Evolutionary conservation across 2,888 invertebrate species (phyloP).

Genomic region (Altica lythri): DNA sequence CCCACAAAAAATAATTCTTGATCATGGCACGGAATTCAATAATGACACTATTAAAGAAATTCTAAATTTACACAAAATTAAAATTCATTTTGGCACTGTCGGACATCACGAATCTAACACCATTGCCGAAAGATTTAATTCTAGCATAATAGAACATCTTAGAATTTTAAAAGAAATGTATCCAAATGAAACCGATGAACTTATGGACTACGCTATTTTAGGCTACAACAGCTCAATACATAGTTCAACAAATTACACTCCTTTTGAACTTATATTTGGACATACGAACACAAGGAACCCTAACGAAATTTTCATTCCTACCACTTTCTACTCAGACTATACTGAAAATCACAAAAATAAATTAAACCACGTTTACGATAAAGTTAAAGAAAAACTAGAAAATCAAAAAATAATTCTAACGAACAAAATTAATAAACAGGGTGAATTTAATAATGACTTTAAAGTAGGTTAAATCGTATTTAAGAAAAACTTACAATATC

Average conservation of each 20-base stretch:
- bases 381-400: slow-evolving; percentile 5
- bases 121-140: slow-evolving; percentile 19
- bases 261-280: no score
- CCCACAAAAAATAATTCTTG: slow-evolving; percentile 11
- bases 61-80: slow-evolving; percentile 24
- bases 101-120: slow-evolving; percentile 24
- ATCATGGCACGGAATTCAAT: slow-evolving; percentile 22
- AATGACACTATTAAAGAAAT: no score
- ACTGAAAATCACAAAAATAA: slow-evolving; percentile 24
- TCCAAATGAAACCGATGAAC: no score
- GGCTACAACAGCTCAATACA: slow-evolving; percentile 16
- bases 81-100: slow-evolving; percentile 25
- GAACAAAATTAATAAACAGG: slow-evolving; percentile 5
- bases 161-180: no score
- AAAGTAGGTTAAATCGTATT: slow-evolving; percentile 17
- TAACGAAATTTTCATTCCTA: slow-evolving; percentile 22
- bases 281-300: no score
- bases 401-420: slow-evolving; percentile 11
- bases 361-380: no score
- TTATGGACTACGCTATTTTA: no score
- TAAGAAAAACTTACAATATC: slow-evolving; percentile 16
- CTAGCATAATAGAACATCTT: no score
- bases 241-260: no score
- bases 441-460: slow-evolving; percentile 7
- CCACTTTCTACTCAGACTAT: slow-evolving; percentile 24